These are phyloP conservation scores for Oreochromis niloticus DNA, from an alignment of 2,113 vertebrate species.

Conservation along the genomic window DNA sequence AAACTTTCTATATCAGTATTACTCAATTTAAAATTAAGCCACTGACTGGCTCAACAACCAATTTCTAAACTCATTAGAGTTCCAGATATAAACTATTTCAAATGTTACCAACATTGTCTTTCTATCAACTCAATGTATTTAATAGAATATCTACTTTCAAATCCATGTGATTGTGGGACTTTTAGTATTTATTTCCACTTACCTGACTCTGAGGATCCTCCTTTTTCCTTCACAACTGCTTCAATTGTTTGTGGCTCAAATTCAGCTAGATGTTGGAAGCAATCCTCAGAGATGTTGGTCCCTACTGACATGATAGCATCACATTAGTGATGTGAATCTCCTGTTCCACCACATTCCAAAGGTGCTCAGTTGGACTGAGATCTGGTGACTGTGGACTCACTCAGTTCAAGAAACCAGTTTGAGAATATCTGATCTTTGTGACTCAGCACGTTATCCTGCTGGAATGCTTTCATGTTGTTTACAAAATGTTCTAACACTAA, in stretches of 20 bases:
- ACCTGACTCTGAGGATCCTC: neutral
- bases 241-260: neutral
- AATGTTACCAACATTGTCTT: neutral
- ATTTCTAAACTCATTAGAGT: neutral
- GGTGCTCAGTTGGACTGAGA: neutral
- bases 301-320: neutral
- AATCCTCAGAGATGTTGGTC: neutral
- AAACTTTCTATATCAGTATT: neutral
- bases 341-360: neutral
- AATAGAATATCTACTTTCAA: fast-evolving
- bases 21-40: neutral
- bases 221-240: neutral
- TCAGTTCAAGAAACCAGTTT: neutral
- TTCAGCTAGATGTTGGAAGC: neutral
- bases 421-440: neutral
- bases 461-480: neutral
- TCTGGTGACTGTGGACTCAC: neutral
- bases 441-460: neutral
- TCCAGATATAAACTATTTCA: neutral
- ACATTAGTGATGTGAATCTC: neutral
- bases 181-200: neutral
- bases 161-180: neutral
- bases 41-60: neutral
- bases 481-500: neutral
- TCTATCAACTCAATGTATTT: neutral